A percentile compares a stretch with the other conserved stretches of the same genome.
These are phyloP conservation scores for Panthera uncia DNA, from an alignment of 2,113 vertebrate genomes.

Conservation along the genomic window DNA sequence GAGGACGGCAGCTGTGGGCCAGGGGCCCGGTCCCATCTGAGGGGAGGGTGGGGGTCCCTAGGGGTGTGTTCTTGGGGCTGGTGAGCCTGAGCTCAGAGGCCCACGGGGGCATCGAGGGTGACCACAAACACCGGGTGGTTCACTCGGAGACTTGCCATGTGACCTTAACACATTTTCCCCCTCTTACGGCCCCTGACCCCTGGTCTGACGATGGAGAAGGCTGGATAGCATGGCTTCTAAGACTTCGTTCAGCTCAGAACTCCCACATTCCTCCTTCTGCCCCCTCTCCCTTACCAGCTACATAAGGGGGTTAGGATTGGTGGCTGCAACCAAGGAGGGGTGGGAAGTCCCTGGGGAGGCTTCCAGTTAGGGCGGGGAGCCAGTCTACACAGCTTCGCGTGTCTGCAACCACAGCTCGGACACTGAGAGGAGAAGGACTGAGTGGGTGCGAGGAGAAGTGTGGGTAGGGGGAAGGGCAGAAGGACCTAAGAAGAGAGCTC, in stretches of 20 bases:
- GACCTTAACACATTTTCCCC: neutral
- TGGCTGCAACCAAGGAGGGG: neutral
- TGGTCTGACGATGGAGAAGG: neutral
- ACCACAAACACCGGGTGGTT: neutral
- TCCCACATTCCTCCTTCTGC: neutral
- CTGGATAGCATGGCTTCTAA: neutral
- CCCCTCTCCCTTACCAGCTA: neutral
- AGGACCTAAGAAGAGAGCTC: neutral
- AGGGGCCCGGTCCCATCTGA: neutral
- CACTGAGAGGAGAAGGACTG: neutral
- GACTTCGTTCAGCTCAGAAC: neutral
- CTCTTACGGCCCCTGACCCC: neutral
- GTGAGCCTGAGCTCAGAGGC: neutral
- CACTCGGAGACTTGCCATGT: neutral
- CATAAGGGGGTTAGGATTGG: neutral
- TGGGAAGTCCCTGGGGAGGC: neutral
- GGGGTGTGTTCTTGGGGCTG: neutral
- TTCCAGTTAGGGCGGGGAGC: neutral
- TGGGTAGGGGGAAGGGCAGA: neutral
- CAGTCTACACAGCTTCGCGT: rapidly evolving
- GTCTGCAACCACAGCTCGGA: neutral
- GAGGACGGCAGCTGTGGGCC: slow-evolving; percentile 27
- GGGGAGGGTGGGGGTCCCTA: neutral
- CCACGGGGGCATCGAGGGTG: neutral
- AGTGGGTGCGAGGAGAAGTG: neutral